These are phyloP conservation scores for Daubentonia madagascariensis DNA, from an alignment of 2,113 vertebrate genomes.

Conservation along the genomic window DNA sequence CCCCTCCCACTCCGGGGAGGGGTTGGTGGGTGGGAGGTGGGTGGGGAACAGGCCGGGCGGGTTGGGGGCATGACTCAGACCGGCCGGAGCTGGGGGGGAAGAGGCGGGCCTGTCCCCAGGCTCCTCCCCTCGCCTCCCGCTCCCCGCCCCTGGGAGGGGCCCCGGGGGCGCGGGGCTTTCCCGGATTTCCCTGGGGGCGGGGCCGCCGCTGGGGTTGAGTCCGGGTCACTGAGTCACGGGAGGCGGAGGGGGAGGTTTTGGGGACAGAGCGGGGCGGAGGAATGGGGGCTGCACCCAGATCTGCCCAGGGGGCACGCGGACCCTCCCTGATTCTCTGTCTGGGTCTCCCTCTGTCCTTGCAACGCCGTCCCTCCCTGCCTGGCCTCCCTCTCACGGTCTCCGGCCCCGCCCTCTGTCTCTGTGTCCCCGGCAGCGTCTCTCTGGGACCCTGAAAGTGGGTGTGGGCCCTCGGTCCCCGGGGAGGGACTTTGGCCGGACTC, in stretches of 20 bases:
- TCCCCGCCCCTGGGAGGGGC: slow-evolving; percentile 48
- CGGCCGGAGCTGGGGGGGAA: not conserved
- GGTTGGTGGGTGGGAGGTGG: slow-evolving; percentile 15
- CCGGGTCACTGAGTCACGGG: slow-evolving; percentile 67
- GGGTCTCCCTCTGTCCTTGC: not conserved
- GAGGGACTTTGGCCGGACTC: slow-evolving; percentile 42
- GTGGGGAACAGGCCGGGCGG: slow-evolving; percentile 53
- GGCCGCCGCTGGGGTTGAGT: slow-evolving; percentile 60
- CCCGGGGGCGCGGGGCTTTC: slow-evolving; percentile 62
- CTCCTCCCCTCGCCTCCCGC: not conserved
- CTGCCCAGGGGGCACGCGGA: not conserved
- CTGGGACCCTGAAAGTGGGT: not conserved
- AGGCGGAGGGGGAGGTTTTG: not conserved
- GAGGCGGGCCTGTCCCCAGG: not conserved
- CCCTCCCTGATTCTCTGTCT: not conserved
- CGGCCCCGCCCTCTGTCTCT: not conserved
- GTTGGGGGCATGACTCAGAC: slow-evolving; percentile 69
- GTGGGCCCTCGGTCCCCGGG: not conserved
- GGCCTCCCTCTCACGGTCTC: not conserved
- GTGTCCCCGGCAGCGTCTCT: not conserved
- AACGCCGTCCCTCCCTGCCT: not conserved
- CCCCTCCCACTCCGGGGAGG: not conserved
- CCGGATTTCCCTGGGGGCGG: slow-evolving; percentile 76
- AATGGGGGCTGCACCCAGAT: not conserved
- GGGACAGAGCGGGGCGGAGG: not conserved